phyloP scores from a whole-genome alignment of 2,797 vertebrate species.

The Pseudochaenichthys georgianus region DNA sequence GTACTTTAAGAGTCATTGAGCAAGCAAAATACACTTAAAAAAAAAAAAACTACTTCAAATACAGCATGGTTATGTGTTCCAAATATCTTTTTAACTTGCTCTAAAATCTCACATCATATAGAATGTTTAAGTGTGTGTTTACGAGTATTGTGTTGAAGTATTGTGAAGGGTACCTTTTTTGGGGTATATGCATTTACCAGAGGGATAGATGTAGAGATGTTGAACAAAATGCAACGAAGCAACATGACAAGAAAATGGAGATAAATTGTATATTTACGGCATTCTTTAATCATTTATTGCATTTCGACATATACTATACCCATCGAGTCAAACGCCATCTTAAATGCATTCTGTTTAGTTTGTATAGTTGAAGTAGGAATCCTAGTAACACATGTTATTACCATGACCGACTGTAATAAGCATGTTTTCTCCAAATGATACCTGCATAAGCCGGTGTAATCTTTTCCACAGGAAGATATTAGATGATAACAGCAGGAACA shows the following conservation, averaged over 20 bases:
- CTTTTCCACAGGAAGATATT: slow-evolving; percentile 14
- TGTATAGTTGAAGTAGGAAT: background rate
- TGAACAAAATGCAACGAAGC: too few species aligned
- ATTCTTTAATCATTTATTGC: background rate
- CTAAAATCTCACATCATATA: too few species aligned
- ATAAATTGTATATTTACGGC: too few species aligned
- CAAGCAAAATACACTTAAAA: background rate
- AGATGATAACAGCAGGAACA: slow-evolving; percentile 35
- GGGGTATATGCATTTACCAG: too few species aligned
- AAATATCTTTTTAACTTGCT: too few species aligned
- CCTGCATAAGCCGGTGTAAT: slow-evolving; percentile 18
- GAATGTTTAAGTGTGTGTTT: too few species aligned
- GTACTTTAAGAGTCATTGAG: background rate
- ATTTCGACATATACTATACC: background rate
- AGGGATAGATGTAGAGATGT: too few species aligned
- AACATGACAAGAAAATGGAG: too few species aligned
- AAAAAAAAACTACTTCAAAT: background rate
- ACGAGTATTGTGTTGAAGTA: too few species aligned
- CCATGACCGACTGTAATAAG: background rate
- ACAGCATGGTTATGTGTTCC: too few species aligned
- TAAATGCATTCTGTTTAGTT: background rate
- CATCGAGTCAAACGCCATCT: background rate
- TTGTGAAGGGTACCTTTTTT: too few species aligned
- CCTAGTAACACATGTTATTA: background rate
- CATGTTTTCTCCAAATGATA: background rate